phyloP scores from a whole-genome alignment of 2,888 invertebrate genomes.

The Calliopum simillimum region DNA sequence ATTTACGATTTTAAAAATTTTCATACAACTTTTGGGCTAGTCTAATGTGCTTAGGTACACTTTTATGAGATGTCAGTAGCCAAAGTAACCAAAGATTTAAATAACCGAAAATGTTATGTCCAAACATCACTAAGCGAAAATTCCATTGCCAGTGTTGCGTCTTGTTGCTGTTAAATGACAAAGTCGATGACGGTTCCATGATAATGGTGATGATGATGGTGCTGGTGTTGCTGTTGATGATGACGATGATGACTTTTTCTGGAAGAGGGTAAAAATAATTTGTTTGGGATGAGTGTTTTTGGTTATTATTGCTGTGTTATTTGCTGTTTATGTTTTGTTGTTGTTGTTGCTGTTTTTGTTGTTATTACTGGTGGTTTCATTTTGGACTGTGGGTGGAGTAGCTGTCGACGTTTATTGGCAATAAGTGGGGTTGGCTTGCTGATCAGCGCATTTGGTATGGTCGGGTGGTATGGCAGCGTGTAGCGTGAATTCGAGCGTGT shows the following conservation, averaged over 20 bases:
- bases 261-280: conserved; percentile 13
- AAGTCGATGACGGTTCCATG: too few relatives aligned
- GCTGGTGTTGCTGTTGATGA: neutral
- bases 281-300: conserved; percentile 42
- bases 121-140: too few relatives aligned
- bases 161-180: conserved; percentile 8
- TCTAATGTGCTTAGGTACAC: too few relatives aligned
- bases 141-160: conserved; percentile 25
- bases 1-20: too few relatives aligned
- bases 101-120: too few relatives aligned
- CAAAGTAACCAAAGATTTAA: too few relatives aligned
- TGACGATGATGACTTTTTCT: neutral
- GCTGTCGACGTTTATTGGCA: conserved; percentile 58
- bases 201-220: too few relatives aligned
- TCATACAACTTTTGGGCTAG: too few relatives aligned
- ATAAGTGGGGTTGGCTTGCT: conserved; percentile 55
- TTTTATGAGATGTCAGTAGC: too few relatives aligned
- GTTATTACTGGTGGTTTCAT: conserved; percentile 29
- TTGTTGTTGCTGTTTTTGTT: conserved; percentile 42
- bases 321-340: conserved; percentile 27
- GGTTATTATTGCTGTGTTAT: conserved; percentile 49
- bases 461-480: conserved; percentile 28
- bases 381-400: conserved; percentile 32
- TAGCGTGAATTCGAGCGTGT: conserved; percentile 4
- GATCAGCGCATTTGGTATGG: conserved; percentile 29